Evolutionary conservation across 2,797 vertebrate genomes (phyloP), one percentile per base, ranked within the genome.

Genomic region (Clarias platycephalus): DNA sequence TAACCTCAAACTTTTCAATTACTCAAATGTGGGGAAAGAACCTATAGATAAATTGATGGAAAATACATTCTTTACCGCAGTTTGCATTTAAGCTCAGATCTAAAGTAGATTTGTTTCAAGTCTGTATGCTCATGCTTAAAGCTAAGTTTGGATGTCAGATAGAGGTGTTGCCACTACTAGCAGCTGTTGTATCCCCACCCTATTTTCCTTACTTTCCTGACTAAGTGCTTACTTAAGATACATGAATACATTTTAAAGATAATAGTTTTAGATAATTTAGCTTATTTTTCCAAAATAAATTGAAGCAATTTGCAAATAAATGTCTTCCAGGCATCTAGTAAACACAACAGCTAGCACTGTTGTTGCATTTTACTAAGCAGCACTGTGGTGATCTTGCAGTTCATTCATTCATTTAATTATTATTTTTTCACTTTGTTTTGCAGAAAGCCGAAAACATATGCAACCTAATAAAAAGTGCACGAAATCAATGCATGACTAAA

Each of bases 381-480:
- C 40, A 26, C 44, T 22, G 44, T 55, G 18, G 1, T 31, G 53
- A 12, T 26, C 37, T 31, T 10, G 2, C 15, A 5, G 16, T 55
- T 34, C 37, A 34, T 81, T 53, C 3, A 1, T 5, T 26, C 2
- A 13, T 28, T 18, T 22, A 74, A 70, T 4, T 9, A 62, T 34
- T 1, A 9, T 20, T 49, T 22, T 31, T 49, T 26, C 58, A 53
- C 31, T 64, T n/a, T 79, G 12, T 78, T 64, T 85, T 57, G n/a
- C 79, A 88, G 87, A 34, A 79, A 86, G 72, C 84, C 26, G 0
- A 68, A 12, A 0, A 62, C n/a, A 40, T 20, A 37, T 88, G 87
- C n/a, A 12, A 1, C 2, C 2, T 53, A 20, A 40, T 18, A 2
- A 3, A 1, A 5, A 7, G 24, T 12, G 0, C n/a, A 0, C 72